Conservation (phyloP, 2,797 vertebrate genomes). For the Lophius americanus region DNA sequence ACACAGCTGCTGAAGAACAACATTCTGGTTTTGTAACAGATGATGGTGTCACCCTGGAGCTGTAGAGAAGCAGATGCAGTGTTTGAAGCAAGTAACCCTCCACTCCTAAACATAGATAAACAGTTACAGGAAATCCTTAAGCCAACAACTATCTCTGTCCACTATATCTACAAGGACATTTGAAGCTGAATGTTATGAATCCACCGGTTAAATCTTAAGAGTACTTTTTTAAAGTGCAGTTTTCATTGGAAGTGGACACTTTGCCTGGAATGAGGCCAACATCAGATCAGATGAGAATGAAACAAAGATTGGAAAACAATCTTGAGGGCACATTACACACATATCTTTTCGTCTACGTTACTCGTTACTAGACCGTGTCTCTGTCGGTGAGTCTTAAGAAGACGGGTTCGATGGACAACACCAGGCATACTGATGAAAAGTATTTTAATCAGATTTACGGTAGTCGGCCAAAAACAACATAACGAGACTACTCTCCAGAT, state of each 20-base stretch:
- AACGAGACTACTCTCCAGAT: slow-evolving; percentile 1
- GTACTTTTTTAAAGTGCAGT: slow-evolving; percentile 6
- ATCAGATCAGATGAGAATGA: slow-evolving; percentile 28
- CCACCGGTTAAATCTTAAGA: background rate
- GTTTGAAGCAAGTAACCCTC: slow-evolving; percentile 33
- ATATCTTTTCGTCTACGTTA: slow-evolving; percentile 46
- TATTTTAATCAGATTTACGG: slow-evolving; percentile 11
- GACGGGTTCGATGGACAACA: slow-evolving; percentile 54
- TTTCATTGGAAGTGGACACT: slow-evolving; percentile 15
- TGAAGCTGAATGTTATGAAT: background rate
- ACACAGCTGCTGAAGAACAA: slow-evolving; percentile 35
- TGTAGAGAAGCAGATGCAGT: slow-evolving; percentile 19
- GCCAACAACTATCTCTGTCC: slow-evolving; percentile 34
- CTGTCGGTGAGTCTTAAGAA: slow-evolving; percentile 34
- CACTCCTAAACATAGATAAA: slow-evolving; percentile 25
- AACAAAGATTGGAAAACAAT: slow-evolving; percentile 20
- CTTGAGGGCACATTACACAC: slow-evolving; percentile 34
- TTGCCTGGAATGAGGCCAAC: slow-evolving; percentile 9
- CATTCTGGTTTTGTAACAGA: background rate
- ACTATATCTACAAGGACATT: slow-evolving; percentile 10
- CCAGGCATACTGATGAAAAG: slow-evolving; percentile 34
- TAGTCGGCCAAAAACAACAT: slow-evolving; percentile 4
- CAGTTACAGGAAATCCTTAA: slow-evolving; percentile 44
- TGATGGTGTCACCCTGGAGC: slow-evolving; percentile 17
- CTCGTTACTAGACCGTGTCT: slow-evolving; percentile 54